Evolutionary conservation across 2,888 invertebrate species (phyloP).

Genomic region (Dioctria rufipes): DNA sequence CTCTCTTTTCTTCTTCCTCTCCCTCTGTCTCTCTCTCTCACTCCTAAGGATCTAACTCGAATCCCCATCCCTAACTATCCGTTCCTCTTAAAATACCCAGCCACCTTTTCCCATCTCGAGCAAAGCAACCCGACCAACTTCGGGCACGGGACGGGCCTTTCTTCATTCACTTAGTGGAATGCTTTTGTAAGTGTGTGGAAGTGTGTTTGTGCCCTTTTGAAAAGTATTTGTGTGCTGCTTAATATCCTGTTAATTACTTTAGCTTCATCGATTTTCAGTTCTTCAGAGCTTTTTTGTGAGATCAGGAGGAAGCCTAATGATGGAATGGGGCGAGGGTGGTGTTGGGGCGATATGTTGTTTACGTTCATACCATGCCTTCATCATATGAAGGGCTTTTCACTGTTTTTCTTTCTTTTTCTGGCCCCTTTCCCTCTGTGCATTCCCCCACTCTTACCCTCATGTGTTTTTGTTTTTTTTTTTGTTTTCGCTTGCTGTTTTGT

Average conservation of each 20-base stretch:
- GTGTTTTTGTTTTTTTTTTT: slow-evolving; percentile 34
- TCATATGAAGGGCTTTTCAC: slow-evolving; percentile 38
- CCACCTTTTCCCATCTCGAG: slow-evolving; percentile 2
- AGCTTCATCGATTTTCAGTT: slow-evolving; percentile 59
- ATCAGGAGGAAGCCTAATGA: slow-evolving; percentile 6
- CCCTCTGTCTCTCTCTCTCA: too few species aligned
- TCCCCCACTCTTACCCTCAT: background rate
- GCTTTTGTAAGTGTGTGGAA: background rate
- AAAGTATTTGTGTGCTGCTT: slow-evolving; percentile 57
- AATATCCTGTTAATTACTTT: slow-evolving; percentile 60
- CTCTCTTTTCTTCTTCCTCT: background rate
- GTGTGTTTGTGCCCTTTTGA: slow-evolving; percentile 38
- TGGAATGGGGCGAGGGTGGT: background rate
- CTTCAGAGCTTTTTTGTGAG: slow-evolving; percentile 56
- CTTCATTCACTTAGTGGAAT: slow-evolving; percentile 12
- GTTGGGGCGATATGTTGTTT: background rate
- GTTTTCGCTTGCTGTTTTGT: slow-evolving; percentile 46
- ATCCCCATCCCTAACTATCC: too few species aligned
- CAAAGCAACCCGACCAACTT: background rate
- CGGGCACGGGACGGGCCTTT: background rate
- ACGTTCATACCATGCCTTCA: background rate
- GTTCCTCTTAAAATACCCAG: too few species aligned
- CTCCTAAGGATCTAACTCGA: too few species aligned
- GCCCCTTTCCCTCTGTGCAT: background rate
- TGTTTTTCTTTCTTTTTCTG: background rate